Percentiles rank a stretch among this genome's conserved stretches.
Evolutionary conservation across 2,797 vertebrate species (phyloP).

Genomic region (Balearica regulorum): DNA sequence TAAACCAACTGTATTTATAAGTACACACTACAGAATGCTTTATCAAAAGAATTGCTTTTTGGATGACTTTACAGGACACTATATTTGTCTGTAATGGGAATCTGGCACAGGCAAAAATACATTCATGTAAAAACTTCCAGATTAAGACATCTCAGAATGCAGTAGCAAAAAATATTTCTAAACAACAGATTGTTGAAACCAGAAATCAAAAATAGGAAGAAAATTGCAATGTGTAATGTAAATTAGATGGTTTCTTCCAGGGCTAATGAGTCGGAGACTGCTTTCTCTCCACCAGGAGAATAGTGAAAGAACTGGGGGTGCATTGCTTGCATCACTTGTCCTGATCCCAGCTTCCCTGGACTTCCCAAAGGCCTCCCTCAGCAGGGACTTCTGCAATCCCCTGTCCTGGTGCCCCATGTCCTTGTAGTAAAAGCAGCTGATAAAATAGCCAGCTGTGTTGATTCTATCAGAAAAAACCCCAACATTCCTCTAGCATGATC

Average conservation of each 20-base stretch:
- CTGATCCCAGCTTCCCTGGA: background rate
- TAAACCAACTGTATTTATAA: background rate
- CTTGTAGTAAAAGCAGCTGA: background rate
- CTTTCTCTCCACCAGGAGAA: background rate
- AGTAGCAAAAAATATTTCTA: background rate
- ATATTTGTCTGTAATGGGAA: background rate
- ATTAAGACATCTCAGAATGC: background rate
- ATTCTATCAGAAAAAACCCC: background rate
- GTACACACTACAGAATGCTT: background rate
- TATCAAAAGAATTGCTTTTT: background rate
- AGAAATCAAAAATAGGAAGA: background rate
- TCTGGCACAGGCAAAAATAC: background rate
- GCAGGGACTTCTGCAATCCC: background rate
- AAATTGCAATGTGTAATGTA: background rate
- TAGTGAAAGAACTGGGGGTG: background rate
- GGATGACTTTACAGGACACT: background rate
- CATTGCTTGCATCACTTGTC: background rate
- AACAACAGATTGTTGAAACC: background rate
- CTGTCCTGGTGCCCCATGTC: background rate
- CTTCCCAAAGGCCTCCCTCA: background rate
- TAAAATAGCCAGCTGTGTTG: background rate
- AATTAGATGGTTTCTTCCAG: background rate
- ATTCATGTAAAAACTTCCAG: background rate
- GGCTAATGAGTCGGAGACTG: background rate
- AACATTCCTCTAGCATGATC: background rate